phyloP scores from a whole-genome alignment of 2,888 invertebrate species.

The Drosophila histrio region DNA sequence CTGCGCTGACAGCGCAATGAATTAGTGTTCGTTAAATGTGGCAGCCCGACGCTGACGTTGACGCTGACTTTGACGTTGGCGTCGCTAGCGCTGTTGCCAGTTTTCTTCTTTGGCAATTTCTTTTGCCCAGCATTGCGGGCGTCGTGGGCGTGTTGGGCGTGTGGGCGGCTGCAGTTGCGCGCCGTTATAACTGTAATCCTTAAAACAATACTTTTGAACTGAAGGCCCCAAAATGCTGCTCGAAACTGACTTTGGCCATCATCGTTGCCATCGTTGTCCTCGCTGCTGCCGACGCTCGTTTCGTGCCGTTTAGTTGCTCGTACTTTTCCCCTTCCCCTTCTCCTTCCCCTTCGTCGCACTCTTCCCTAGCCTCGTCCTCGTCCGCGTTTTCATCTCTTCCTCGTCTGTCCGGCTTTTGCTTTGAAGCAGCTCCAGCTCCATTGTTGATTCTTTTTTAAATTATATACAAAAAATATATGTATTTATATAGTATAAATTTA shows the following conservation, averaged over 20 bases:
- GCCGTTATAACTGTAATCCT: constrained; percentile 51
- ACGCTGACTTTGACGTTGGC: constrained; percentile 9
- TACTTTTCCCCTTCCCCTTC: constrained; percentile 1
- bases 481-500: background rate
- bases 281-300: constrained; percentile 34
- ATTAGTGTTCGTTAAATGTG: constrained; percentile 80
- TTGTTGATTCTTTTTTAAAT: constrained; percentile 39
- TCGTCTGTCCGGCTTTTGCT: constrained; percentile 40
- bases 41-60: constrained; percentile 42
- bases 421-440: constrained; percentile 38
- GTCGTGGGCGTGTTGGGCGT: background rate
- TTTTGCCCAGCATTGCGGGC: constrained; percentile 24
- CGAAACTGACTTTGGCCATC: constrained; percentile 41
- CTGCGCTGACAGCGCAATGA: constrained; percentile 76
- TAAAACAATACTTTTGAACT: constrained; percentile 74
- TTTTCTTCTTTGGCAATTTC: constrained; percentile 56
- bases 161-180: constrained; percentile 36
- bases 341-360: background rate
- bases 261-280: constrained; percentile 25
- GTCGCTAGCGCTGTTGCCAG: constrained; percentile 60
- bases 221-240: constrained; percentile 54
- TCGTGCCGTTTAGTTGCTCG: constrained; percentile 49
- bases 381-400: background rate
- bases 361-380: background rate
- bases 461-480: background rate